Base-by-base conservation (phyloP, 2,888 invertebrate genomes). In the Cerceris ruficornis region DNA sequence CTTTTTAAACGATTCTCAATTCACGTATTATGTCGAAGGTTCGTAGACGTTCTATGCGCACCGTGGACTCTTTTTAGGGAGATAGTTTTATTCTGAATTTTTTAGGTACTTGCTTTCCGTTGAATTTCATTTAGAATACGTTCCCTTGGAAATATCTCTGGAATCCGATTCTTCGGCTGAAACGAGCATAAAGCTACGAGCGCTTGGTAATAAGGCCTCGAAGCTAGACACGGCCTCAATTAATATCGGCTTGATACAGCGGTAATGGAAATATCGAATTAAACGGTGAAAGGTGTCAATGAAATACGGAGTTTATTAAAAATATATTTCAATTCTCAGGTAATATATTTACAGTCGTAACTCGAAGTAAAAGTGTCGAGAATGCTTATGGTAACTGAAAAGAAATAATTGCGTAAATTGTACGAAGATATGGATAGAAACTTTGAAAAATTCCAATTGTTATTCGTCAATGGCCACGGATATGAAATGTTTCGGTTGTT, bases 141-240 rank as follows among this genome's bases (percentile, higher is more conserved):
- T 2, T 66, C 52, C 59, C 49, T 14, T 42, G 49, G 62, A 42
- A 15, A 28, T 28, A 75, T 57, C 43, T 66, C 66, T 41, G 28
- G 64, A 59, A 58, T 42, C 17, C n/a, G 49, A 43, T 65, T 69
- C 52, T 52, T 41, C 50, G 62, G 13, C 14, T 50, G 41, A 42
- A 59, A 41, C 8, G 54, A 68, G 58, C 69, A 54, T 57, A 50
- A 70, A 76, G 28, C 28, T 28, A 61, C 58, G 55, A 39, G 67
- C 69, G 58, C 76, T 77, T 75, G 39, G 61, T 17, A 54, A 50
- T 59, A 70, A 76, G 77, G 11, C 77, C 58, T 69, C 61, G 50
- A 66, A 57, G 54, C 69, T 60, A 60, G 76, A 66, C 57, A 66
- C 61, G 77, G 77, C 77, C 77, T 77, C 77, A 64, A 54, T 71